Evolutionary conservation across 1,140 invertebrate species (phyloP), one percentile per base, ranked within the genome.

Genomic region (Euwallacea fornicatus): DNA sequence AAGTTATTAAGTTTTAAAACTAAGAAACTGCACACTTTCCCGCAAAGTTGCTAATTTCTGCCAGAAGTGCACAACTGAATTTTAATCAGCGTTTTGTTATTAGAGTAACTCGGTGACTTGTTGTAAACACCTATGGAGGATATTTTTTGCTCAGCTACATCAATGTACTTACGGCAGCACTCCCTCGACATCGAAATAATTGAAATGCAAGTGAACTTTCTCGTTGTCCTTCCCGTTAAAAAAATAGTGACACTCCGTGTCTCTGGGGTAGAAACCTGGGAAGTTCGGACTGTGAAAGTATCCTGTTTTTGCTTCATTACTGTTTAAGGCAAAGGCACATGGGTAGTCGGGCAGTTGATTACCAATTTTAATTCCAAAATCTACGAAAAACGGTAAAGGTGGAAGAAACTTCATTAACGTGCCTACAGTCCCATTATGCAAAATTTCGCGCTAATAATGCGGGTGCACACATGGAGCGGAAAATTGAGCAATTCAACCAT

Each of bases 161-260:
- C 7, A 15, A 7, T 33, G 21, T 15, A 88, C 91, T 88, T 86
- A 97, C 94, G 93, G 93, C 77, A 89, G 83, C 60, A 96, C 91
- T 67, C 95, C 95, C 83, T 97, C 95, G 7, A 97, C 90, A 80
- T 97, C 94, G 80, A 97, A 97, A 81, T 92, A 93, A 33, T 89
- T 88, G 78, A 98, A 98, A 75, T 92, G 89, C 59, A 98, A 87
- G 75, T 91, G 89, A 55, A 98, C 90, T 74, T 90, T 89, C 79
- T 98, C 93, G 64, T 89, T 89, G 59, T 84, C 83, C 16, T 86
- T 86, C 10, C 94, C 96, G 78, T 95, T 88, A 82, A 98, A 98
- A 81, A 95, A 94, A 81, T 97, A 98, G 83, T 97, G 92, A 80
- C 96, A 98, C 79, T 96, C 93, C 0, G 95, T 94, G 80, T 96